Base-by-base conservation (phyloP, 2,113 vertebrate species). In the Nipponia nippon region DNA sequence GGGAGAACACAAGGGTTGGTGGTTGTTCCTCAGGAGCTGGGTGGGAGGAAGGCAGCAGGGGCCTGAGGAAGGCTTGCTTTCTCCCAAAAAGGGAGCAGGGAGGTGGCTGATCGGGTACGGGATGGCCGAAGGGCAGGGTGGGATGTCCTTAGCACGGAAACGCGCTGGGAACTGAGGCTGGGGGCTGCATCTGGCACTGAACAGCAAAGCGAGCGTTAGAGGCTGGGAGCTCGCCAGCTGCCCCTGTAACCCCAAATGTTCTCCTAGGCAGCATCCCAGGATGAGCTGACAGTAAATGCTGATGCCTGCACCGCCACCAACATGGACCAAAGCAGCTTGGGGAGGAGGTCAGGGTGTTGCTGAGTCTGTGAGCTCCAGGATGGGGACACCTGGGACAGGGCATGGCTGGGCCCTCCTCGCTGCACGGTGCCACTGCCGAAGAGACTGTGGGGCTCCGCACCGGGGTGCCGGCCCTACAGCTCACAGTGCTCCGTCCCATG, bases 401-500 rank as follows among this genome's bases (percentile, higher is more conserved):
- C 61, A 46, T 3, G 27, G 11, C 62, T 46, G 36, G 10, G 27
- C 61, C 44, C 26, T 25, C 19, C 61, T 47, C 1, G 0, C 50
- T 42, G 29, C 21, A 13, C 1, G 1, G 40, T 73, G 73, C 21
- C 58, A 2, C 50, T 5, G 18, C 20, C 46, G 52, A 38, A 44
- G 42, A 46, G 19, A 29, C 26, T 9, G 16, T 71, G 63, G 65
- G 52, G 59, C 38, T 12, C 22, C 3, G 1, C 17, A 22, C 27
- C 2, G 1, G 20, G n/a, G 17, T n/a, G 49, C 29, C 1, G 9
- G 8, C 42, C 20, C 46, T 49, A 0, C 52, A 46, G 44, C 30
- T 58, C 17, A 2, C 23, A 29, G 13, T 10, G 21, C 34, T 73
- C 32, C 29, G 36, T 69, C 17, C 46, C 23, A 30, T 49, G 26